Evolutionary conservation across 2,113 vertebrate genomes (phyloP).

Genomic region (Cinclus mexicanus): DNA sequence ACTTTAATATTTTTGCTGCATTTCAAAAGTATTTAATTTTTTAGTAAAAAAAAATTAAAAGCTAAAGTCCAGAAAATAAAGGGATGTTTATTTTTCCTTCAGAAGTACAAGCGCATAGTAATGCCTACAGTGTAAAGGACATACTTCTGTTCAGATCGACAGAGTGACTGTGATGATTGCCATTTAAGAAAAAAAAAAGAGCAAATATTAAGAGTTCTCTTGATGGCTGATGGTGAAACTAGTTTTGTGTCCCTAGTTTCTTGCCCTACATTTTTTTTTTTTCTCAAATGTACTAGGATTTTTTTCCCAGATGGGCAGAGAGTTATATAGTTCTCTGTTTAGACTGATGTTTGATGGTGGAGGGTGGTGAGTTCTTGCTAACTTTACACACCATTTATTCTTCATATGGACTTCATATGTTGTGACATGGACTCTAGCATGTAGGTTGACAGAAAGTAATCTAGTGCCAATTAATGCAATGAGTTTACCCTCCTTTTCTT

Average conservation of each 20-base stretch:
- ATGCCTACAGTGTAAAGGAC: neutral
- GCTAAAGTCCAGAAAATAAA: neutral
- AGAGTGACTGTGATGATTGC: neutral
- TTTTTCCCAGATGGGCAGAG: neutral
- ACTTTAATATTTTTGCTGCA: neutral
- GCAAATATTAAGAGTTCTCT: neutral
- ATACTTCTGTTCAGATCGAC: neutral
- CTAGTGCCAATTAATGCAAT: neutral
- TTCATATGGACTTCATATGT: rapidly evolving
- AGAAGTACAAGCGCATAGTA: neutral
- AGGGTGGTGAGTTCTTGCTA: neutral
- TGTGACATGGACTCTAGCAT: neutral
- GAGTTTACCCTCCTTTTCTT: neutral
- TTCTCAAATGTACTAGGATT: neutral
- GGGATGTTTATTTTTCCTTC: neutral
- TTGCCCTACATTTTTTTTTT: neutral
- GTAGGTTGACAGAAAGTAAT: neutral
- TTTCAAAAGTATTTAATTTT: neutral
- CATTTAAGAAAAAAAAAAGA: neutral
- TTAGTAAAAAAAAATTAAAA: neutral
- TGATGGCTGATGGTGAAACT: neutral
- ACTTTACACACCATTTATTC: neutral
- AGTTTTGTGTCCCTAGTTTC: neutral
- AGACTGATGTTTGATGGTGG: neutral
- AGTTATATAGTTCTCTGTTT: neutral